These are phyloP conservation scores for Alethe castanea DNA, from an alignment of 2,113 vertebrate genomes.

Conservation along the genomic window DNA sequence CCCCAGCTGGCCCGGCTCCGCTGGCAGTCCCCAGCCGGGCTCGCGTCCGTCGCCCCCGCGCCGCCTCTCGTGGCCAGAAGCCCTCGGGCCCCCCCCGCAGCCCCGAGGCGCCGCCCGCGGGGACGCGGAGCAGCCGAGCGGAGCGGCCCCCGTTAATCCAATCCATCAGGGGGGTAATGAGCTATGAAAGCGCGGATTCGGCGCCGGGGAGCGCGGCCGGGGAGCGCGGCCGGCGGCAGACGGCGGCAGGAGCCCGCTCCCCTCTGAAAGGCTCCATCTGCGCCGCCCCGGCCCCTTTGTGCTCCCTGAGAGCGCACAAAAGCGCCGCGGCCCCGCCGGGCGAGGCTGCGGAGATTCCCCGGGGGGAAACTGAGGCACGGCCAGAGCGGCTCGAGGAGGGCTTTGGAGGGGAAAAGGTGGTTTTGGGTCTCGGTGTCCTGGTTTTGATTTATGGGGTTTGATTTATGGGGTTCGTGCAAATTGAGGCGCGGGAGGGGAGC, in stretches of 20 bases:
- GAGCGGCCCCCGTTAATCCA: slow-evolving; percentile 53
- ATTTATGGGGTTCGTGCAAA: background rate
- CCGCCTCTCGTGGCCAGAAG: too few relatives aligned
- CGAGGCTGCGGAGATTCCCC: background rate
- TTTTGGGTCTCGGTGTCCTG: too few relatives aligned
- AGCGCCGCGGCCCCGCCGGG: background rate
- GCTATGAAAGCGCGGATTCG: slow-evolving; percentile 76
- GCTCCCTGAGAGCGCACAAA: slow-evolving; percentile 21
- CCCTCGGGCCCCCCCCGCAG: too few relatives aligned
- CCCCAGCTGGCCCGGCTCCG: too few relatives aligned
- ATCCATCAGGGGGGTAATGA: slow-evolving; percentile 77
- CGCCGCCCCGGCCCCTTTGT: slow-evolving; percentile 42
- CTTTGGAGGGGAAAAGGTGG: rapidly evolving
- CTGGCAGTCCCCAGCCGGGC: too few relatives aligned
- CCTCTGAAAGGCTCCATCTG: slow-evolving; percentile 75
- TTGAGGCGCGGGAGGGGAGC: background rate
- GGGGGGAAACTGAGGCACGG: background rate
- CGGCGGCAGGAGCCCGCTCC: slow-evolving; percentile 32
- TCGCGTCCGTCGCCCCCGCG: too few relatives aligned
- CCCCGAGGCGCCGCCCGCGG: too few relatives aligned
- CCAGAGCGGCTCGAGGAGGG: background rate
- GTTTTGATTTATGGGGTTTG: too few relatives aligned
- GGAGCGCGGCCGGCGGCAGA: slow-evolving; percentile 59
- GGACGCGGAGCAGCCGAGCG: too few relatives aligned
- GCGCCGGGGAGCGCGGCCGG: slow-evolving; percentile 63